Percentiles rank a stretch among this genome's conserved stretches.
These are phyloP conservation scores for Cynopterus sphinx DNA, from an alignment of 2,797 vertebrate genomes.

Conservation along the genomic window DNA sequence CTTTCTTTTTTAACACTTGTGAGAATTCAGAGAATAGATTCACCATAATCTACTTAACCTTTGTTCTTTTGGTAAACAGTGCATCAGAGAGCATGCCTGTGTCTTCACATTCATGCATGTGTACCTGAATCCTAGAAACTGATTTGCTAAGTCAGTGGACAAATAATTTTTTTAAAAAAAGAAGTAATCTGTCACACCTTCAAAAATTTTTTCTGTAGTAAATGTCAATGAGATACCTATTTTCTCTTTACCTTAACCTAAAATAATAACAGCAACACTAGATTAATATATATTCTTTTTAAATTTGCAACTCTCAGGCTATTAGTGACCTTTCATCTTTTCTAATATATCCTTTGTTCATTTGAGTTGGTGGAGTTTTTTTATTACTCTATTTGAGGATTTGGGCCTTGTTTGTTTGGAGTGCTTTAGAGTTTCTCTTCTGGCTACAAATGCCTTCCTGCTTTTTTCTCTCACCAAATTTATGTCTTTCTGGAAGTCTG, in stretches of 20 bases:
- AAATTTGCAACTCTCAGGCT: neutral
- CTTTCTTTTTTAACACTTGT: neutral
- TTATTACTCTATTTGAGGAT: too few relatives aligned
- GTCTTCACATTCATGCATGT: neutral
- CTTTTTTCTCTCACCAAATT: neutral
- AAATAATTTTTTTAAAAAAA: neutral
- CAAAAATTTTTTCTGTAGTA: neutral
- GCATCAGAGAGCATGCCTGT: neutral
- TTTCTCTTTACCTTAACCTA: neutral
- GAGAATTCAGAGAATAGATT: neutral
- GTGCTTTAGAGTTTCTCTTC: neutral
- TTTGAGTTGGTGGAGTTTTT: neutral
- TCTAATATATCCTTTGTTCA: neutral
- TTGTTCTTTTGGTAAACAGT: neutral
- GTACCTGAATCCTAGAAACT: neutral
- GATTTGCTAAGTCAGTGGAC: neutral
- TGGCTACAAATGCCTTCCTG: neutral
- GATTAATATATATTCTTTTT: neutral
- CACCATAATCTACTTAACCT: neutral
- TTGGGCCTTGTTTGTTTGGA: neutral
- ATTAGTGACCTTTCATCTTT: neutral
- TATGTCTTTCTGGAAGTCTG: neutral
- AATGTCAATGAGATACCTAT: neutral
- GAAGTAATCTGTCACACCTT: neutral
- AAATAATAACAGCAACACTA: neutral